Percentiles rank a stretch among this genome's conserved stretches.
phyloP scores from a whole-genome alignment of 2,113 vertebrate species.

The Melanerpes formicivorus region DNA sequence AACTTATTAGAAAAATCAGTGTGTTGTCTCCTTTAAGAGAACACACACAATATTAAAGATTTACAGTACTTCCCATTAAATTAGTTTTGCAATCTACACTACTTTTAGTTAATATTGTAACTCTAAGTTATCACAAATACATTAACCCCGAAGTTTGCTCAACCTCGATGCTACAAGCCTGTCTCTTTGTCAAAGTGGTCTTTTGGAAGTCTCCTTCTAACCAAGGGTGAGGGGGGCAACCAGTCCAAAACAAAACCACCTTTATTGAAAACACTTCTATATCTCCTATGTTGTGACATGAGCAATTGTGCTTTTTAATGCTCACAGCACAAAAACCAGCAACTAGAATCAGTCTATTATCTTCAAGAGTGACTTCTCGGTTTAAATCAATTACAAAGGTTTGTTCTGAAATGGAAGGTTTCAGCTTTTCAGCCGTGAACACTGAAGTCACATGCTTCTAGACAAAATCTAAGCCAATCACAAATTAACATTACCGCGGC shows the following conservation, averaged over 20 bases:
- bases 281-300: background rate
- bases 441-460: background rate
- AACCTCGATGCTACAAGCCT: background rate
- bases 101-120: background rate
- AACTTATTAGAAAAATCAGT: background rate
- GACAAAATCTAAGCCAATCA: background rate
- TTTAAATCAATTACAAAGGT: background rate
- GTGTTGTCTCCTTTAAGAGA: background rate
- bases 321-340: background rate
- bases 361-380: background rate
- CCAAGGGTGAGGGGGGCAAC: too few species aligned
- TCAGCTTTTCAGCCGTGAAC: background rate
- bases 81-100: background rate
- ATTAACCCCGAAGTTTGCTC: background rate
- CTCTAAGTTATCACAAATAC: background rate
- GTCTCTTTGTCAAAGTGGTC: rapidly evolving
- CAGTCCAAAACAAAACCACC: too few species aligned
- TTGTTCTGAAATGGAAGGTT: background rate
- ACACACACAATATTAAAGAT: background rate
- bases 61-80: background rate
- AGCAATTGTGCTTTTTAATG: background rate
- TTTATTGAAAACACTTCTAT: background rate
- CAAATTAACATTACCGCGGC: rapidly evolving
- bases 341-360: background rate
- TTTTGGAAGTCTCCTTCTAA: background rate